These are phyloP conservation scores for Homarus americanus DNA, from an alignment of 1,140 invertebrate genomes.

Conservation along the genomic window DNA sequence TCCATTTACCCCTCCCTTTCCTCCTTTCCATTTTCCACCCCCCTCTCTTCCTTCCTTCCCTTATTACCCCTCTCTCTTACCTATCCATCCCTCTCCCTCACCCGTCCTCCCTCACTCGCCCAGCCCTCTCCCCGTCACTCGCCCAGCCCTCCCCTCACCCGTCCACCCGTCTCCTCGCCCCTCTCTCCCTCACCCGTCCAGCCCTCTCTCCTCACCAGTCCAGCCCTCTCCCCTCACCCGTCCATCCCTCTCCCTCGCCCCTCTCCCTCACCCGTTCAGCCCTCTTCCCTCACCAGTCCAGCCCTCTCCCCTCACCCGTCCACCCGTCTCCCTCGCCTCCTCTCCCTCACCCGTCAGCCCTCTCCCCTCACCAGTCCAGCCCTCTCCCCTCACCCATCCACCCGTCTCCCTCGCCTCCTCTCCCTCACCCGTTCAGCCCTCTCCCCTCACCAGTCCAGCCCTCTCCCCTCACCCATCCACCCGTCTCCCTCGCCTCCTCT, in stretches of 20 bases:
- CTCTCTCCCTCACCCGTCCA: too few species aligned
- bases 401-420: conserved; percentile 20
- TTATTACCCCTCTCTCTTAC: conserved; percentile 1
- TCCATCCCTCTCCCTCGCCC: neutral
- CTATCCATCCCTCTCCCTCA: conserved; percentile 2
- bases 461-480: too few species aligned
- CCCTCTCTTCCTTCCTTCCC: conserved; percentile 8
- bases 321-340: conserved; percentile 7
- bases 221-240: neutral
- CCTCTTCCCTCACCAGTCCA: neutral
- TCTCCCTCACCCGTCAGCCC: neutral
- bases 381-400: neutral
- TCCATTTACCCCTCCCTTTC: neutral
- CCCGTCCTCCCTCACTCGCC: neutral
- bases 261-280: neutral
- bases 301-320: neutral
- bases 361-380: conserved; percentile 13
- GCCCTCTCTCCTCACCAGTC: too few species aligned
- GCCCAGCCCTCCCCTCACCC: neutral
- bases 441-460: neutral
- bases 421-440: too few species aligned
- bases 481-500: neutral
- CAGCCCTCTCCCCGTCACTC: neutral
- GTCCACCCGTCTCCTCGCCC: neutral
- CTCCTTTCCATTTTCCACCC: neutral